Evolutionary conservation across 2,888 invertebrate species (phyloP).

Genomic region (Spisula solida): DNA sequence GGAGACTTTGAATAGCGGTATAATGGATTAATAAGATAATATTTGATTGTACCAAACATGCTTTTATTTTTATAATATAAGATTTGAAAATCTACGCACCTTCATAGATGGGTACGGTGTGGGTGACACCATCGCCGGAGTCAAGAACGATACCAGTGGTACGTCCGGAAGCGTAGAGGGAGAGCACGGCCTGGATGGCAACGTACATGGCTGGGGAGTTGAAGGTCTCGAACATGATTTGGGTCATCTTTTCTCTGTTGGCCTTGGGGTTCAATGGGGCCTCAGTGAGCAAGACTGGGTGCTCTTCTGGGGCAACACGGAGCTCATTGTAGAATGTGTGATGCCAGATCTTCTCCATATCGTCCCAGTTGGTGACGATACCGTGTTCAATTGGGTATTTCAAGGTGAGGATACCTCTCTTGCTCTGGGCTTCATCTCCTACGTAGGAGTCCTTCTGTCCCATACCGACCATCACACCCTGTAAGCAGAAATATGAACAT

Average conservation of each 20-base stretch:
- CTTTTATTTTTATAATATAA: no score
- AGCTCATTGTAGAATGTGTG: conserved; percentile 64
- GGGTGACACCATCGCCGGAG: conserved; percentile 98
- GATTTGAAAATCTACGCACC: conserved; percentile 71
- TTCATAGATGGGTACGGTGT: conserved; percentile 98
- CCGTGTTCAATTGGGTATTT: conserved; percentile 65
- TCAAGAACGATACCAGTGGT: conserved; percentile 88
- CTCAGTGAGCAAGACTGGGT: conserved; percentile 90
- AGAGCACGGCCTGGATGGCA: conserved; percentile 97
- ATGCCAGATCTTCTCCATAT: conserved; percentile 66
- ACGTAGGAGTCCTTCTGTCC: conserved; percentile 99
- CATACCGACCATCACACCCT: conserved; percentile 96
- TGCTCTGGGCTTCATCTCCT: conserved; percentile 98
- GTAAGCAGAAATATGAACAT: conserved; percentile 29
- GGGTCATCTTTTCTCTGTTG: conserved; percentile 96
- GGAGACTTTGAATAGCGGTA: no score
- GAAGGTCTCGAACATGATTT: conserved; percentile 91
- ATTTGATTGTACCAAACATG: no score
- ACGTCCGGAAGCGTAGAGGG: conserved; percentile 95
- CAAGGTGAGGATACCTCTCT: conserved; percentile 82
- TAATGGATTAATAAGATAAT: no score
- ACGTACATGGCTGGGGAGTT: conserved; percentile 98
- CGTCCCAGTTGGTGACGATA: conserved; percentile 66
- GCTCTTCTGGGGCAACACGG: conserved; percentile 63
- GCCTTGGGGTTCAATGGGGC: conserved; percentile 97